Conservation (phyloP, 2,888 invertebrate genomes). For the Eumacrocentrus americanus region DNA sequence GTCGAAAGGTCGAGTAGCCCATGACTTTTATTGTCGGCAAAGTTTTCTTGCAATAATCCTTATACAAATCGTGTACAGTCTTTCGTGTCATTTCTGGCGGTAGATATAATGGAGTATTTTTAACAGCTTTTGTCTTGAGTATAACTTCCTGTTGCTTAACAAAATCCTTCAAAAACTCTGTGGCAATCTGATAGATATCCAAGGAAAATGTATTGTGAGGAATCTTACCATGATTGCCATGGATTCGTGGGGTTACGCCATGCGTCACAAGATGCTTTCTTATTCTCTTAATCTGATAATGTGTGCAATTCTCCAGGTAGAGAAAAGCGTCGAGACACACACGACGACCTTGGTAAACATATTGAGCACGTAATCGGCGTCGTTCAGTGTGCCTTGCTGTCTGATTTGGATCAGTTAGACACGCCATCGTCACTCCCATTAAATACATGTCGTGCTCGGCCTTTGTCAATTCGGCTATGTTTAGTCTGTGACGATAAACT, state of each 20-base stretch:
- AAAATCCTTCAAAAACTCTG: slow-evolving; percentile 77
- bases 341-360: slow-evolving; percentile 78
- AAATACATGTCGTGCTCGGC: slow-evolving; percentile 85
- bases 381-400: slow-evolving; percentile 76
- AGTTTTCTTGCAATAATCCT: slow-evolving; percentile 73
- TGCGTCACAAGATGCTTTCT: slow-evolving; percentile 80
- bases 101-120: slow-evolving; percentile 64
- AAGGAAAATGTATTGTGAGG: slow-evolving; percentile 81
- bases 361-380: slow-evolving; percentile 74
- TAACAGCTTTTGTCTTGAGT: slow-evolving; percentile 64
- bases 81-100: slow-evolving; percentile 70
- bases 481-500: slow-evolving; percentile 77
- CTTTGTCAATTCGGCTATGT: slow-evolving; percentile 80
- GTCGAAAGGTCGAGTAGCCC: slow-evolving; percentile 81
- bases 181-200: slow-evolving; percentile 79
- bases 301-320: slow-evolving; percentile 80
- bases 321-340: slow-evolving; percentile 81
- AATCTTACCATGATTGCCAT: slow-evolving; percentile 80
- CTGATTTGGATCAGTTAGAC: slow-evolving; percentile 74
- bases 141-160: slow-evolving; percentile 70
- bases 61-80: slow-evolving; percentile 76
- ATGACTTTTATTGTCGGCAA: slow-evolving; percentile 76
- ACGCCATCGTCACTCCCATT: slow-evolving; percentile 86
- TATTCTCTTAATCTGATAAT: slow-evolving; percentile 78
- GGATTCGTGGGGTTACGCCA: slow-evolving; percentile 78